Conservation (phyloP, 1,140 invertebrate genomes). For the Drosophila erecta region DNA sequence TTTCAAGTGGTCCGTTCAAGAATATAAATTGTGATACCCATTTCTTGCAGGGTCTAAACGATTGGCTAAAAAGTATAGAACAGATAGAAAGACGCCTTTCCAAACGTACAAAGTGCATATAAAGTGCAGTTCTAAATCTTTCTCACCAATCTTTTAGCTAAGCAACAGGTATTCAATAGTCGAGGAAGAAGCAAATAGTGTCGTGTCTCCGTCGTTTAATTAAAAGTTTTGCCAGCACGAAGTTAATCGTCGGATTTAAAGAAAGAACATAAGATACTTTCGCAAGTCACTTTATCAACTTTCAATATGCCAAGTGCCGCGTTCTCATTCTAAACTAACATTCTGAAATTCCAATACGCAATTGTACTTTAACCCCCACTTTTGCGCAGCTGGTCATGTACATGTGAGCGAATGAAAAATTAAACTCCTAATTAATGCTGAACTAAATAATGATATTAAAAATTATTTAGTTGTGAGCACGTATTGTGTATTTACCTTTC, state of each 20-base stretch:
- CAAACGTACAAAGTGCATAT: too few species aligned
- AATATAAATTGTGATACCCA: too few species aligned
- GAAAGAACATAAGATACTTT: neutral
- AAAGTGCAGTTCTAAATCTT: too few species aligned
- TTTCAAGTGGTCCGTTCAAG: too few species aligned
- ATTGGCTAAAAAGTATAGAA: too few species aligned
- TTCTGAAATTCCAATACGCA: slow-evolving; percentile 26
- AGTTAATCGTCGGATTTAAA: neutral
- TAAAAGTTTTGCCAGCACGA: too few species aligned
- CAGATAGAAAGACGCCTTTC: too few species aligned
- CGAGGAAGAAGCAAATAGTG: too few species aligned
- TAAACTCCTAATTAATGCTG: slow-evolving; percentile 6
- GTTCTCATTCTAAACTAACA: slow-evolving; percentile 25
- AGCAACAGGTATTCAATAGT: neutral
- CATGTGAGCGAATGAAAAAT: neutral
- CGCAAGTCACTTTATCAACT: slow-evolving; percentile 18
- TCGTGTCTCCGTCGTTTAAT: too few species aligned
- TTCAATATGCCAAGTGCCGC: neutral
- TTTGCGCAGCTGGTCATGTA: slow-evolving; percentile 19
- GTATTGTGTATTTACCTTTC: slow-evolving; percentile 19
- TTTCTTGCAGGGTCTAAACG: too few species aligned
- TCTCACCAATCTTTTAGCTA: neutral
- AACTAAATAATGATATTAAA: slow-evolving; percentile 29
- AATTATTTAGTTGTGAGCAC: slow-evolving; percentile 33
- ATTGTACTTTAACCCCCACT: slow-evolving; percentile 3